These are phyloP conservation scores for Epinephelus malabaricus DNA, from an alignment of 2,797 vertebrate genomes.

Conservation along the genomic window DNA sequence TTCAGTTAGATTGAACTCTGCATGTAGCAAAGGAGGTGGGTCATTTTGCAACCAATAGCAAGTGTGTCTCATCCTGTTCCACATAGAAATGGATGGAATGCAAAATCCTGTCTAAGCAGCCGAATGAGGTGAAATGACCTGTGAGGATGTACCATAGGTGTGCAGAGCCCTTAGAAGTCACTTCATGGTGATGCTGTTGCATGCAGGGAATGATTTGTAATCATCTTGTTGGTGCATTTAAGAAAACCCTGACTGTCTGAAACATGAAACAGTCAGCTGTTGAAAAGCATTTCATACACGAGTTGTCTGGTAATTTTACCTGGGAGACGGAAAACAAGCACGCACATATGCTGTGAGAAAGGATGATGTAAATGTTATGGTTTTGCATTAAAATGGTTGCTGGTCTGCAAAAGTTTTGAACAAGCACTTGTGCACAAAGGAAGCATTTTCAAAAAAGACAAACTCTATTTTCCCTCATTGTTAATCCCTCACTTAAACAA, in stretches of 20 bases:
- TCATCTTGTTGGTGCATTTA: not conserved
- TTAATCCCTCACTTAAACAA: constrained; percentile 6
- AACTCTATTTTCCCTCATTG: constrained; percentile 13
- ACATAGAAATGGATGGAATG: not conserved
- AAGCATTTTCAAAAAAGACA: not conserved
- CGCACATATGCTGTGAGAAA: not conserved
- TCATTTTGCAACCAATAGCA: not conserved
- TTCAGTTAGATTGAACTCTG: not conserved
- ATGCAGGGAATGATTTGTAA: not conserved
- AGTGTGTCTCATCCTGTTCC: not conserved
- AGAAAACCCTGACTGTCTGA: not conserved
- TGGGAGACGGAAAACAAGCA: not conserved
- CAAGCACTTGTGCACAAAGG: not conserved
- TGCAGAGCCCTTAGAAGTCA: not conserved
- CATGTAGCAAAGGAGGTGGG: not conserved
- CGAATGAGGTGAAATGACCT: not conserved
- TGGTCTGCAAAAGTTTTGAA: not conserved
- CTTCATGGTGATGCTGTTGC: not conserved
- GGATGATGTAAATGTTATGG: not conserved
- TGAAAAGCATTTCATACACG: not conserved
- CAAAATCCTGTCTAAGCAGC: not conserved
- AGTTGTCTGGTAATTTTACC: not conserved
- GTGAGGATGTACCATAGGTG: not conserved
- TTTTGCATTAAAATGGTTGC: not conserved
- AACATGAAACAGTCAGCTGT: not conserved